A percentile compares a stretch with the other conserved stretches of the same genome.
Evolutionary conservation across 1,140 invertebrate genomes (phyloP).

Genomic region (Rhopalosiphum padi): DNA sequence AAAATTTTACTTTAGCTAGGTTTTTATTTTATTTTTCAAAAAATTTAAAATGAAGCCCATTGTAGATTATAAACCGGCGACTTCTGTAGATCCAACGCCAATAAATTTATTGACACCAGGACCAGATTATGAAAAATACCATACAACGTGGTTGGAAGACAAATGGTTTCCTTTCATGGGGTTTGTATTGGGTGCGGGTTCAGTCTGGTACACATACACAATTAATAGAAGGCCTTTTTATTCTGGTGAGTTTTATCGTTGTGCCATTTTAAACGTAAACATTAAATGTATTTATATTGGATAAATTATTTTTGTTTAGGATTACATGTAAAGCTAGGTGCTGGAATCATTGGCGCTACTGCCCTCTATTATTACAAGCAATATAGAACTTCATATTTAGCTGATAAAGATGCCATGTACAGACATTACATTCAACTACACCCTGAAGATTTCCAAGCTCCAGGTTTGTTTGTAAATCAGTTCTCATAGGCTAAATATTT

Average conservation of each 20-base stretch:
- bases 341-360: background rate
- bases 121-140: conserved; percentile 17
- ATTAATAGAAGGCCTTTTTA: background rate
- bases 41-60: conserved; percentile 40
- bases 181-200: conserved; percentile 5
- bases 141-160: conserved; percentile 43
- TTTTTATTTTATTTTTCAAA: background rate
- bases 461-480: conserved; percentile 67
- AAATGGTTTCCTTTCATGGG: conserved; percentile 55
- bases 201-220: background rate
- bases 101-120: conserved; percentile 3
- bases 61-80: conserved; percentile 27
- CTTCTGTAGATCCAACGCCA: conserved; percentile 3
- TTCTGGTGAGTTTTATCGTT: background rate
- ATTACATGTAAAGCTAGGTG: background rate
- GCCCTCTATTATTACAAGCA: conserved; percentile 4
- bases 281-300: background rate
- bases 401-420: conserved; percentile 71
- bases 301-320: conserved; percentile 19
- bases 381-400: conserved; percentile 63
- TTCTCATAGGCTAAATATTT: background rate
- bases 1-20: background rate
- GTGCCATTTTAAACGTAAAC: background rate
- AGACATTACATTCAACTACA: conserved; percentile 75
- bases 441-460: conserved; percentile 73